A percentile compares a stretch with the other conserved stretches of the same genome.
These are phyloP conservation scores for Heliconius cydno DNA, from an alignment of 2,888 invertebrate species.

Conservation along the genomic window DNA sequence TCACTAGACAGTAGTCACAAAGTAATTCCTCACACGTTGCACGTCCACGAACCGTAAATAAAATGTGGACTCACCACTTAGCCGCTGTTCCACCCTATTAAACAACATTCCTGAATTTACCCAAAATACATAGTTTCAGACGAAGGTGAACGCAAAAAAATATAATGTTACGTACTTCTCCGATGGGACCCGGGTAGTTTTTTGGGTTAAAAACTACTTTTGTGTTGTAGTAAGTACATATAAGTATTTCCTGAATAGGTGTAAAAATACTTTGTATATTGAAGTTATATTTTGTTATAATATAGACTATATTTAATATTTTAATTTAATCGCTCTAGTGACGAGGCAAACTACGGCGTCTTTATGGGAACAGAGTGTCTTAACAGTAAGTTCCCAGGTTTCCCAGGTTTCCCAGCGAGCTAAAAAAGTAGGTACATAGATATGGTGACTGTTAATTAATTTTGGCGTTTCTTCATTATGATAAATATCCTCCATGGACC, in stretches of 20 bases:
- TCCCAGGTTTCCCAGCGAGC: no score
- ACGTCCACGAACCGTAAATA: conserved; percentile 57
- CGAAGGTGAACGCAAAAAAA: not conserved
- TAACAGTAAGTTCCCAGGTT: no score
- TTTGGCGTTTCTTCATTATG: no score
- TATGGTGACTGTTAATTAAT: no score
- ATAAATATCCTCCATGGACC: no score
- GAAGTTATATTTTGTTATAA: not conserved
- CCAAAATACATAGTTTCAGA: conserved; percentile 30
- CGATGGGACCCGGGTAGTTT: not conserved
- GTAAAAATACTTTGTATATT: not conserved
- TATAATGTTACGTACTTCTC: conserved; percentile 13
- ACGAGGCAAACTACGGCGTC: no score
- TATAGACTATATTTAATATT: no score
- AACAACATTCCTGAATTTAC: conserved; percentile 47
- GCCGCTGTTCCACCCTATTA: conserved; percentile 61
- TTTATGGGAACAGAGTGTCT: no score
- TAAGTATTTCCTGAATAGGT: not conserved
- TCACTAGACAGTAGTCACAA: conserved; percentile 32
- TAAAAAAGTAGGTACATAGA: no score
- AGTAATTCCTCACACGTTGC: conserved; percentile 42
- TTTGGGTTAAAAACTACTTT: not conserved
- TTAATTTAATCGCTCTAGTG: no score
- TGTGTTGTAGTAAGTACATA: not conserved
- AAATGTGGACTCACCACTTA: conserved; percentile 64